Evolutionary conservation across 2,888 invertebrate species (phyloP), one percentile per base, ranked within the genome.

Genomic region (Himalopsyche anomala): DNA sequence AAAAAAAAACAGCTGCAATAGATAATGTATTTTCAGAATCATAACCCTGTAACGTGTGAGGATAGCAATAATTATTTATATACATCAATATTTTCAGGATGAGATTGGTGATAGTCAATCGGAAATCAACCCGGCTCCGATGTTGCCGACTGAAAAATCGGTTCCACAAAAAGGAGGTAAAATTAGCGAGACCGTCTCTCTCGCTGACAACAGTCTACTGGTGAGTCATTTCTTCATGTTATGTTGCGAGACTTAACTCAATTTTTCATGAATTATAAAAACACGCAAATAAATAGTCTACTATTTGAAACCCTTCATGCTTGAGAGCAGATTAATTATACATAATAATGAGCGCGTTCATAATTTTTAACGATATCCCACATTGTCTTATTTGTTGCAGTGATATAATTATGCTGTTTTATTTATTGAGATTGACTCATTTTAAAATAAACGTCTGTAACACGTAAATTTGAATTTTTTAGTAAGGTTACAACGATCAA

Each of bases 201-300:
- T 96, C 81, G 94, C 94, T 81, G 96, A 96, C 89, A 95, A 95
- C 89, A 94, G 95, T 87, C 91, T 96, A 87, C 91, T 95, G 91
- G 95, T 93, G 89, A 89, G 91, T 42, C 12, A 28, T 19, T n/a
- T 62, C 51, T 62, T 15, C 15, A 4, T 28, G 19, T 62, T 62
- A 15, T 62, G 19, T 6, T 8, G 19, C 19, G n/a, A 11, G 19
- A 19, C 4, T 62, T 19, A 19, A 62, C 17, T n/a, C 17, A 81
- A 45, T 0, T 28, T 81, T 45, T 2, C n/a, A n/a, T 81, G n/a
- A 45, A 81, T 51, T 81, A 42, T 9, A 80, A 36, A 80, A 38
- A n/a, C n/a, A 80, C 8, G 9, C 36, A 3, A 36, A 38, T 80
- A 40, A 40, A 40, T 40, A 3, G 3, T 40, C 40, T 40, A 40